Evolutionary conservation across 2,888 invertebrate species (phyloP).

Genomic region (Zygogramma bicolorata): DNA sequence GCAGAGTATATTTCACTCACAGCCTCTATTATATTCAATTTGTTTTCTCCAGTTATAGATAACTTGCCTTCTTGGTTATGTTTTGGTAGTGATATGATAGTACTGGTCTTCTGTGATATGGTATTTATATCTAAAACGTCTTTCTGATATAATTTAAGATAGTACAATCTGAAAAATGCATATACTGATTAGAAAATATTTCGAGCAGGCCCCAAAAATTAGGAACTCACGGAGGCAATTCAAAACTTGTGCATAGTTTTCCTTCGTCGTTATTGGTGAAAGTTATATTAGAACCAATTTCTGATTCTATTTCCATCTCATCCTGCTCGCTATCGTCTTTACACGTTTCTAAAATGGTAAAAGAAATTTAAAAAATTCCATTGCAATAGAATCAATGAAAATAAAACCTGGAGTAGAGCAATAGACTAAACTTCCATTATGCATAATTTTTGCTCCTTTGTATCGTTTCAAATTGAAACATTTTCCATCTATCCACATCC

Average conservation of each 20-base stretch:
- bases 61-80: constrained; percentile 76
- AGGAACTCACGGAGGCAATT: constrained; percentile 71
- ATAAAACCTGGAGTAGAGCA: not conserved
- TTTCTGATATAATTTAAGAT: constrained; percentile 47
- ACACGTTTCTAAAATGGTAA: not conserved
- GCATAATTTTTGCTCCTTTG: constrained; percentile 18
- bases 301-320: not conserved
- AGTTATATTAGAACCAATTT: constrained; percentile 22
- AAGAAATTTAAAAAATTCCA: not conserved
- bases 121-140: constrained; percentile 62
- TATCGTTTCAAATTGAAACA: constrained; percentile 53
- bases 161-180: constrained; percentile 51
- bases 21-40: constrained; percentile 52
- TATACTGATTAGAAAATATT: too few relatives aligned
- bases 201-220: not conserved
- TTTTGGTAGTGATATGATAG: constrained; percentile 80
- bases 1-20: constrained; percentile 54
- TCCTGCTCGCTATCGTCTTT: not conserved
- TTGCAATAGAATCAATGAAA: not conserved
- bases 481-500: constrained; percentile 64
- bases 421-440: not conserved
- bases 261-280: constrained; percentile 64
- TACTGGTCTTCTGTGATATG: constrained; percentile 83
- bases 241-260: constrained; percentile 71
- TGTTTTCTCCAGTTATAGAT: constrained; percentile 67